A percentile compares a stretch with the other conserved stretches of the same genome.
These are phyloP conservation scores for Bombus fervidus DNA, from an alignment of 1,140 invertebrate genomes.

Conservation along the genomic window DNA sequence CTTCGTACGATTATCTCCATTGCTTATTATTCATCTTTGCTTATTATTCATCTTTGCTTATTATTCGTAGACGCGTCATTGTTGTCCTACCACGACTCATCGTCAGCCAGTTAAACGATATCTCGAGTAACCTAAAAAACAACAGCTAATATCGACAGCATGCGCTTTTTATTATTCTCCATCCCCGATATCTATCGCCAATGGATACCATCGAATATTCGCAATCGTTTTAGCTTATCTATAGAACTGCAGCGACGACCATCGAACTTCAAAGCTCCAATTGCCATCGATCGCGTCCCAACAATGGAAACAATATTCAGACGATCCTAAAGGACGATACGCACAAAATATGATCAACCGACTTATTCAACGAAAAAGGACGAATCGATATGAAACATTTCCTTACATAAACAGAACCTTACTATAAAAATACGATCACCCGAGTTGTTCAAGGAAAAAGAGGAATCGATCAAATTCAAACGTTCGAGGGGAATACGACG, in stretches of 20 bases:
- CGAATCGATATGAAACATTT: not conserved
- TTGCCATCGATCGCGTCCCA: not conserved
- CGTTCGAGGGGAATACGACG: not conserved
- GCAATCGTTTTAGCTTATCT: not conserved
- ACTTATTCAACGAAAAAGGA: not conserved
- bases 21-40: not conserved
- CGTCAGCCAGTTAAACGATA: not conserved
- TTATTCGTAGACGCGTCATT: not conserved
- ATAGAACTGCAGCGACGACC: not conserved
- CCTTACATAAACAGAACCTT: not conserved
- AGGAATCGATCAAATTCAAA: not conserved
- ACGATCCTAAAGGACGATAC: too few species aligned
- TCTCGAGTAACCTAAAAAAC: not conserved
- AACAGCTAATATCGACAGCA: not conserved
- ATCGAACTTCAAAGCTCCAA: not conserved
- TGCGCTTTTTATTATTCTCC: not conserved
- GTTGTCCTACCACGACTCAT: not conserved
- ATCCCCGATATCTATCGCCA: not conserved
- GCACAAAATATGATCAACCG: not conserved
- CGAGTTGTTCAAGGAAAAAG: not conserved
- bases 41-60: conserved; percentile 10
- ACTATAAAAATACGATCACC: not conserved
- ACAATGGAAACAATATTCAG: not conserved
- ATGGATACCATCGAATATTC: not conserved
- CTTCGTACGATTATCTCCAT: not conserved